phyloP scores from a whole-genome alignment of 2,888 invertebrate species.

The Pandemis corylana region DNA sequence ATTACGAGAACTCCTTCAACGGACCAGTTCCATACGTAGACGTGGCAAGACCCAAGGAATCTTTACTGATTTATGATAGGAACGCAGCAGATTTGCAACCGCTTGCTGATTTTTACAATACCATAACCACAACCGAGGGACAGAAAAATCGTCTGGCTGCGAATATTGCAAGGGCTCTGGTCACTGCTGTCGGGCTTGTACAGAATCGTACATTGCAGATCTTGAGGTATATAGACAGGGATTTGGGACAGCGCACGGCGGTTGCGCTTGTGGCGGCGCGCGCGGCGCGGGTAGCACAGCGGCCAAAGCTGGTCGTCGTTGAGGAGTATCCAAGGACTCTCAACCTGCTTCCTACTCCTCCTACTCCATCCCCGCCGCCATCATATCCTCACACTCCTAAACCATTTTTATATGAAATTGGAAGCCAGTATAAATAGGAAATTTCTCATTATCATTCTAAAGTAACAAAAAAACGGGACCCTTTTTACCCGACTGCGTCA shows the following conservation, averaged over 20 bases:
- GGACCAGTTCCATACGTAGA: conserved; percentile 90
- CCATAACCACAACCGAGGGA: conserved; percentile 29
- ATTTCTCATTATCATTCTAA: too few relatives aligned
- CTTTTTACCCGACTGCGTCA: too few relatives aligned
- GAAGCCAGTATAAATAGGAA: too few relatives aligned
- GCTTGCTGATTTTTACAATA: conserved; percentile 88
- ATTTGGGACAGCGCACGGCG: neutral
- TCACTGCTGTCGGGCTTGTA: neutral
- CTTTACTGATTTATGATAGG: conserved; percentile 48
- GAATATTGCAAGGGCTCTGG: conserved; percentile 42
- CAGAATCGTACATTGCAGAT: neutral
- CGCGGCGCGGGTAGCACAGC: neutral
- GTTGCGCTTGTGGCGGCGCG: neutral
- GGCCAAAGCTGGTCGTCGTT: neutral
- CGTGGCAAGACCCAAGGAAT: conserved; percentile 41
- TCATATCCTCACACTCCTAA: too few relatives aligned
- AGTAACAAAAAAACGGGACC: too few relatives aligned
- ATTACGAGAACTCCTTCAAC: conserved; percentile 96
- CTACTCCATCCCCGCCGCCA: too few relatives aligned
- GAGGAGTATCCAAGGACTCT: neutral
- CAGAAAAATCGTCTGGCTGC: conserved; percentile 48
- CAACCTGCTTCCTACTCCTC: neutral
- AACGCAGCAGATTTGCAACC: conserved; percentile 76
- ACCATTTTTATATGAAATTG: too few relatives aligned
- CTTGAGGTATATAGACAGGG: neutral